Evolutionary conservation across 2,888 invertebrate genomes (phyloP).

Genomic region (Pandemis heparana): DNA sequence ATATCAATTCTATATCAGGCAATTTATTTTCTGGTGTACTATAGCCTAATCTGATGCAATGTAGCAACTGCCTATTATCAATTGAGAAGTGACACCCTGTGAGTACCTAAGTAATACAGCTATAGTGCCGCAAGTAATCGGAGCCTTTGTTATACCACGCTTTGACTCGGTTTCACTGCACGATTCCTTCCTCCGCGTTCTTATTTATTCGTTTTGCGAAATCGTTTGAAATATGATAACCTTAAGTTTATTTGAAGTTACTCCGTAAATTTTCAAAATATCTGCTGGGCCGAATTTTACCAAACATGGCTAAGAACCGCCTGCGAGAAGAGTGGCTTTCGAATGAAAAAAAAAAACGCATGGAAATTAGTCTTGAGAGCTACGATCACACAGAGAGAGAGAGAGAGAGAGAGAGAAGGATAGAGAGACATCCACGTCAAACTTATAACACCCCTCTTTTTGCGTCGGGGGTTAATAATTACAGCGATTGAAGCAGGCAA

Average conservation of each 20-base stretch:
- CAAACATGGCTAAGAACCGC: too few relatives aligned
- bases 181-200: constrained; percentile 82
- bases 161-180: constrained; percentile 84
- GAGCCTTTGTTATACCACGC: constrained; percentile 86
- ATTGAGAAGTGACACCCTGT: not conserved
- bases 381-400: too few relatives aligned
- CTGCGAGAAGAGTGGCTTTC: too few relatives aligned
- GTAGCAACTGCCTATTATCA: constrained; percentile 33
- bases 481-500: constrained; percentile 76
- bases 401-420: too few relatives aligned
- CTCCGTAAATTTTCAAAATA: constrained; percentile 74
- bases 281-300: constrained; percentile 35
- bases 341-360: too few relatives aligned
- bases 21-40: too few relatives aligned
- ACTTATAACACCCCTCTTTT: too few relatives aligned
- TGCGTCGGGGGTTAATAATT: constrained; percentile 61
- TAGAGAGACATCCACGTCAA: too few relatives aligned
- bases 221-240: constrained; percentile 85
- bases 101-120: constrained; percentile 34
- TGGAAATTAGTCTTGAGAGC: too few relatives aligned
- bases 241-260: constrained; percentile 71
- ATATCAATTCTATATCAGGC: too few relatives aligned
- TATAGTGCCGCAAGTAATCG: constrained; percentile 76
- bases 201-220: constrained; percentile 84
- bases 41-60: not conserved